These are phyloP conservation scores for Crenuchus spilurus DNA, from an alignment of 2,797 vertebrate species.

Conservation along the genomic window DNA sequence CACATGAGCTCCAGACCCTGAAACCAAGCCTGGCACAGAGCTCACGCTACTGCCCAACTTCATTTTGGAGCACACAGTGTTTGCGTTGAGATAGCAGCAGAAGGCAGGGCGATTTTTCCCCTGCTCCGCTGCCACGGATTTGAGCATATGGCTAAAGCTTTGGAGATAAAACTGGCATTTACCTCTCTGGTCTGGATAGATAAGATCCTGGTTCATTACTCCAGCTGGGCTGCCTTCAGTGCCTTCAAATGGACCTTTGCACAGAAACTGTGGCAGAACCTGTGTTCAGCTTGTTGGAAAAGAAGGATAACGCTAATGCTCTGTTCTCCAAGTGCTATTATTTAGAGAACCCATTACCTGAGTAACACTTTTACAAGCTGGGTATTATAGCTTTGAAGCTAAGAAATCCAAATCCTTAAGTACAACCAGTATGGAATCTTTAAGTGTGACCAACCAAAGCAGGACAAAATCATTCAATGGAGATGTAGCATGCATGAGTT, in stretches of 20 bases:
- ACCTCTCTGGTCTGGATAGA: constrained; percentile 71
- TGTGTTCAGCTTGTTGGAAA: constrained; percentile 47
- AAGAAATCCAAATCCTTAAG: constrained; percentile 18
- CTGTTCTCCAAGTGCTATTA: constrained; percentile 47
- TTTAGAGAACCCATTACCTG: constrained; percentile 38
- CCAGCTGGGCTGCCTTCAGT: constrained; percentile 64
- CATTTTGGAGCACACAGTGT: constrained; percentile 36
- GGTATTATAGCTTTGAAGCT: constrained; percentile 17
- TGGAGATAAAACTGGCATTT: constrained; percentile 75
- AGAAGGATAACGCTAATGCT: constrained; percentile 44
- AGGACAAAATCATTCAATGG: no score
- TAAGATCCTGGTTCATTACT: constrained; percentile 77
- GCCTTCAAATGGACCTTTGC: constrained; percentile 59
- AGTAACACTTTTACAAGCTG: constrained; percentile 1
- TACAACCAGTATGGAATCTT: no score
- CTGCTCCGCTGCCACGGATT: constrained; percentile 69
- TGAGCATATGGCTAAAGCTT: constrained; percentile 80
- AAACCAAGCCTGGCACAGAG: constrained; percentile 36
- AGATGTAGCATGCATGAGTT: no score
- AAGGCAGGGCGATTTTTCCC: constrained; percentile 62
- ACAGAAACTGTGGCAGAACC: constrained; percentile 45
- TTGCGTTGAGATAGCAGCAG: constrained; percentile 59
- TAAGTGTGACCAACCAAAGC: no score
- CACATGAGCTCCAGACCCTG: constrained; percentile 34
- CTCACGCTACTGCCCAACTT: constrained; percentile 37